These are phyloP conservation scores for Porphyrio hochstetteri DNA, from an alignment of 2,113 vertebrate species.

Conservation along the genomic window DNA sequence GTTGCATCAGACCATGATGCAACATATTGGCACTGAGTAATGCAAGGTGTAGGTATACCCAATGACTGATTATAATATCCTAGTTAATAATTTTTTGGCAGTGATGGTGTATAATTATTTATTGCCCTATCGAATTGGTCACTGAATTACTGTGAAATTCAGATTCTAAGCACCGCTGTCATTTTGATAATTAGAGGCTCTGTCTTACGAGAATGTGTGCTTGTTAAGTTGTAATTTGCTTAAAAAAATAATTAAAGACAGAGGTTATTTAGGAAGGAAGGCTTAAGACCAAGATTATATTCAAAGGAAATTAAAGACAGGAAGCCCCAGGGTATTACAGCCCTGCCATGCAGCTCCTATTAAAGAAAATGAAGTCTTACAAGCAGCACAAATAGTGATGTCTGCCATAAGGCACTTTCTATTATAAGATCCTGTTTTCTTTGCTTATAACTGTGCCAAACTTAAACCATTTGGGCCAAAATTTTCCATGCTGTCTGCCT, in stretches of 20 bases:
- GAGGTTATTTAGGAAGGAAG: conserved; percentile 71
- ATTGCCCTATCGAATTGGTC: background rate
- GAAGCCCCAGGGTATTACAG: conserved; percentile 62
- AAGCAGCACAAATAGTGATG: conserved; percentile 11
- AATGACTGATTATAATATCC: background rate
- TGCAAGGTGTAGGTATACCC: background rate
- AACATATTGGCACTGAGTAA: background rate
- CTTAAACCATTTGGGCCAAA: conserved; percentile 10
- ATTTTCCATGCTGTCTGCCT: conserved; percentile 11
- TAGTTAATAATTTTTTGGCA: background rate
- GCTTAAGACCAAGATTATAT: conserved; percentile 66
- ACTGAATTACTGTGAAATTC: conserved; percentile 28
- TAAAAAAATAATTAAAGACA: conserved; percentile 70
- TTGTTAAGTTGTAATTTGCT: conserved; percentile 69
- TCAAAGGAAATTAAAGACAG: conserved; percentile 71
- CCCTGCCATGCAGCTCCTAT: conserved; percentile 42
- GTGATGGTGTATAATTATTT: conserved; percentile 7
- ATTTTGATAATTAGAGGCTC: conserved; percentile 58
- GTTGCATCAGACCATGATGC: background rate
- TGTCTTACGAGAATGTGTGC: conserved; percentile 24
- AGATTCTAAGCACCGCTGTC: conserved; percentile 28
- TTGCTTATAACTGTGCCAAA: conserved; percentile 26
- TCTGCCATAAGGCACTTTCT: conserved; percentile 12
- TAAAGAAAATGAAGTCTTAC: conserved; percentile 51
- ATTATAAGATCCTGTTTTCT: conserved; percentile 7